Base-by-base conservation (phyloP, 2,113 vertebrate species). In the Lipotes vexillifer region DNA sequence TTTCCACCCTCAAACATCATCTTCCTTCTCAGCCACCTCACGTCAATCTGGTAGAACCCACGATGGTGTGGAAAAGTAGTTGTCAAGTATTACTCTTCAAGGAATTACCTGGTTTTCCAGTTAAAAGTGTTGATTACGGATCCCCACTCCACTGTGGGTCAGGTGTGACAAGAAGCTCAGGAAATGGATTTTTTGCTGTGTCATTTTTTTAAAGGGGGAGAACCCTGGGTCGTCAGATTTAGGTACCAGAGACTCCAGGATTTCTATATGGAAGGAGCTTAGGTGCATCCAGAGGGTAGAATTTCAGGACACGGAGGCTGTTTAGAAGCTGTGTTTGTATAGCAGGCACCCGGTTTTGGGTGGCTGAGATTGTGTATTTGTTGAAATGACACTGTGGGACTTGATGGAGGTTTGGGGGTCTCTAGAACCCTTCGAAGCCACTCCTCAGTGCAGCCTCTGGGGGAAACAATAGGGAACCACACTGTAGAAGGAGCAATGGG, bases 1-100 rank as follows among this genome's bases (percentile, higher is more conserved):
- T 78, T 66, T 55, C 18, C 17, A 11, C 25, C 59, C 27, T 14
- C 13, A 23, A 8, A 57, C 65, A 9, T 3, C 5, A 2, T 61
- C 20, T 46, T 44, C 20, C 68, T n/a, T 17, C 12, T 27, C 18
- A 9, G 36, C 6, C 38, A 4, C 31, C 5, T 23, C 17, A 18
- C 23, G 10, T 25, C 13, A 17, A 15, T 36, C 12, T 29, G 44
- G 7, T 44, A 21, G 55, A 41, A 18, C 25, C 14, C 49, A 20
- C 0, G 17, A 6, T 1, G 3, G 2, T 9, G 8, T 4, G 41
- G 4, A 31, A 33, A 12, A 11, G 31, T 38, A 36, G 3, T 36
- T 68, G 36, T 59, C 31, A 36, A 81, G 6, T 8, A 49, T 33
- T 31, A 15, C 21, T 41, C 9, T 25, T 82, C 27, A 33, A 61